phyloP scores from a whole-genome alignment of 2,797 vertebrate species.

The Myotis planiceps region DNA sequence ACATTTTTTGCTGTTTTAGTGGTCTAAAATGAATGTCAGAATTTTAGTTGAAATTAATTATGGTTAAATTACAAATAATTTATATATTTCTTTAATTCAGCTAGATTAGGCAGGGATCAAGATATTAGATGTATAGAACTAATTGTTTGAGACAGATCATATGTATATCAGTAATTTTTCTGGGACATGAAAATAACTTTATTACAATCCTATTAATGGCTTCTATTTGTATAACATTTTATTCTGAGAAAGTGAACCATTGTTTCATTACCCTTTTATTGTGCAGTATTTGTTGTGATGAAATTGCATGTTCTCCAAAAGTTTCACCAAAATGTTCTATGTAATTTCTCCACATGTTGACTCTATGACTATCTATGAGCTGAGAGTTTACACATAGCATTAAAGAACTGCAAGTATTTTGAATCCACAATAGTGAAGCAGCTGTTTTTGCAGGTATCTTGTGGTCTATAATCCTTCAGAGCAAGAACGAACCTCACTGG shows the following conservation, averaged over 20 bases:
- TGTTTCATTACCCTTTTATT: background rate
- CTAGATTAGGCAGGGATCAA: background rate
- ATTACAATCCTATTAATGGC: background rate
- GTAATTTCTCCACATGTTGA: slow-evolving; percentile 21
- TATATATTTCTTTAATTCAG: background rate
- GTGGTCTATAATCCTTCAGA: slow-evolving; percentile 92
- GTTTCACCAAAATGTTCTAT: background rate
- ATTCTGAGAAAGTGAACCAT: background rate
- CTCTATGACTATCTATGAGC: slow-evolving; percentile 36
- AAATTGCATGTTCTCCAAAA: background rate
- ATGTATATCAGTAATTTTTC: background rate
- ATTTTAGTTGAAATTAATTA: slow-evolving; percentile 44
- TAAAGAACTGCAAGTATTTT: background rate
- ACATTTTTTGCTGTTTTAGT: background rate
- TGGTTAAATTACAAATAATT: background rate
- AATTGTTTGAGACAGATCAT: background rate
- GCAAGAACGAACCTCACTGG: slow-evolving; percentile 88
- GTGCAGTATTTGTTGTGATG: background rate
- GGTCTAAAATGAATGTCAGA: background rate
- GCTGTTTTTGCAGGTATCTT: slow-evolving; percentile 88
- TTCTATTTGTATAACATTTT: background rate
- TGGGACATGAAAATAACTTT: background rate
- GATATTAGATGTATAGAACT: background rate
- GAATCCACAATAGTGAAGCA: slow-evolving; percentile 44
- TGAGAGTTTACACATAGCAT: background rate